Conservation (phyloP, 2,888 invertebrate species). For the Andrena trimmerana region DNA sequence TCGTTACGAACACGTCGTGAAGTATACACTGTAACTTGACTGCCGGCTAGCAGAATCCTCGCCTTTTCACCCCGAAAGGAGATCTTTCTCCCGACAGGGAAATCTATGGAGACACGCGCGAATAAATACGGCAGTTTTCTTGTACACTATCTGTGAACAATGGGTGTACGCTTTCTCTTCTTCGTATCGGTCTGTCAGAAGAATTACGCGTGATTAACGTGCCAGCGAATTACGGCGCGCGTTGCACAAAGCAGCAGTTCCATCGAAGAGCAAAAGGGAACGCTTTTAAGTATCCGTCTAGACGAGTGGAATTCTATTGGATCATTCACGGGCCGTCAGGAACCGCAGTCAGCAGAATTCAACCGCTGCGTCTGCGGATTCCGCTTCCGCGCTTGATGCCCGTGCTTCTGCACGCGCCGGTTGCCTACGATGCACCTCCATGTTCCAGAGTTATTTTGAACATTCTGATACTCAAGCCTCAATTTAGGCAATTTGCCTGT, state of each 20-base stretch:
- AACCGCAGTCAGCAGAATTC: conserved; percentile 30
- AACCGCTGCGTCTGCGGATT: conserved; percentile 18
- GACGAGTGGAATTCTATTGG: conserved; percentile 38
- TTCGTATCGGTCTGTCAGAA: conserved; percentile 44
- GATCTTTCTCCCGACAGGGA: conserved; percentile 15
- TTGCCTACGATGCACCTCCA: background rate
- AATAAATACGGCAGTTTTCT: conserved; percentile 51
- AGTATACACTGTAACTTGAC: too few relatives aligned
- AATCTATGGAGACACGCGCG: conserved; percentile 38
- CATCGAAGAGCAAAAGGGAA: conserved; percentile 14
- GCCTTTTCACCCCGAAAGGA: conserved; percentile 14
- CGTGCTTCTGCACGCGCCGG: background rate
- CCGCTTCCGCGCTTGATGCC: conserved; percentile 1
- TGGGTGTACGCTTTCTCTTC: conserved; percentile 58
- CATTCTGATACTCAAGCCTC: background rate
- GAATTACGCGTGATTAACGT: conserved; percentile 57
- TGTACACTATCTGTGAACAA: conserved; percentile 36
- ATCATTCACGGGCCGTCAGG: conserved; percentile 24
- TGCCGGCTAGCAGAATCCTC: background rate
- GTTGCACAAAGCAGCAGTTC: conserved; percentile 28
- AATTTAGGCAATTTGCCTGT: background rate
- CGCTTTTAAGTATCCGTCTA: conserved; percentile 14
- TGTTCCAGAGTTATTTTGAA: background rate
- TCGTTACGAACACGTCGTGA: background rate
- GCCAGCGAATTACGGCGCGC: conserved; percentile 10